phyloP scores from a whole-genome alignment of 2,113 vertebrate genomes.

The Peromyscus maniculatus region DNA sequence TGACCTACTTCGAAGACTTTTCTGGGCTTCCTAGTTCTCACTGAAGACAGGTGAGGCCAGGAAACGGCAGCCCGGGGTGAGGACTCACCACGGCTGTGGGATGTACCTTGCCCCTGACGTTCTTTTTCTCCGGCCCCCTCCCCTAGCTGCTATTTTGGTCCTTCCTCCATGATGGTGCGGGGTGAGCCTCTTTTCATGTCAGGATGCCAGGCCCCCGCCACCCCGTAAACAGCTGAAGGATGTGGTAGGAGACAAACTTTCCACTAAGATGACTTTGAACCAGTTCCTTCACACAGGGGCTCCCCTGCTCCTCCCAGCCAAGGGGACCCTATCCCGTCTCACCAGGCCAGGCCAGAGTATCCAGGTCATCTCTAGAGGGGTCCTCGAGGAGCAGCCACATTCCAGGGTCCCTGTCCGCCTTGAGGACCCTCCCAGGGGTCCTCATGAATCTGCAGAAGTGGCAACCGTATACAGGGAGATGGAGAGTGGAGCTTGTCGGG shows the following conservation, averaged over 20 bases:
- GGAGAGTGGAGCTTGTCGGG: neutral
- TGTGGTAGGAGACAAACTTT: conserved; percentile 85
- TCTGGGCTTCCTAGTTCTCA: neutral
- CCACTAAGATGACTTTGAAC: conserved; percentile 81
- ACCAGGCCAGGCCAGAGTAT: fast-evolving
- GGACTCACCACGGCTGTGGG: neutral
- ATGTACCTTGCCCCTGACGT: fast-evolving
- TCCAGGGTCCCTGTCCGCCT: fast-evolving
- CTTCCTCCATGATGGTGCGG: conserved; percentile 79
- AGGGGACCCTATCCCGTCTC: neutral
- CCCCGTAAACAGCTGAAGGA: conserved; percentile 88
- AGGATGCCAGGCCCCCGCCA: conserved; percentile 74
- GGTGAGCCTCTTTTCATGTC: conserved; percentile 80
- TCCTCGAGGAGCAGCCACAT: fast-evolving
- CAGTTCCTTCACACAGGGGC: conserved; percentile 52
- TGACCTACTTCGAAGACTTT: neutral
- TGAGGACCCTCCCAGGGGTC: neutral
- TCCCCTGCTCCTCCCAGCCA: neutral
- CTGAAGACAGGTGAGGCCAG: neutral
- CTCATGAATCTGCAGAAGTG: conserved; percentile 14
- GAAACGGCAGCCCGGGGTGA: too few relatives aligned
- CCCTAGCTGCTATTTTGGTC: conserved; percentile 85
- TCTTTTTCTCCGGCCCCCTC: neutral
- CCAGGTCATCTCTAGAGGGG: fast-evolving
- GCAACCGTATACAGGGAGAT: conserved; percentile 7